Base-by-base conservation (phyloP, 2,797 vertebrate genomes). In the Sternotherus odoratus region DNA sequence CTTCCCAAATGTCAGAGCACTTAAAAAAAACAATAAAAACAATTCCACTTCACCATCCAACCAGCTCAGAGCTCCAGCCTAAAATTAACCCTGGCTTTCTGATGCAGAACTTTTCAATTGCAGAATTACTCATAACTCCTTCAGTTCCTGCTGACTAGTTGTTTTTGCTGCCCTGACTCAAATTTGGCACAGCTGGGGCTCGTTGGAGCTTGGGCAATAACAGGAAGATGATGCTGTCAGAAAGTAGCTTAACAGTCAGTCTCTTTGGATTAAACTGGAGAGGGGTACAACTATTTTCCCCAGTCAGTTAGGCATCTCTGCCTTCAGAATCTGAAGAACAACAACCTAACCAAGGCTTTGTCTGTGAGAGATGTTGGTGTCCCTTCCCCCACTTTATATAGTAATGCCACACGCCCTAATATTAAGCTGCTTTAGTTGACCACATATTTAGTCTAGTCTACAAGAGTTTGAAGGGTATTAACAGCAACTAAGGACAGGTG, bases 41-140 rank as follows among this genome's bases (percentile, higher is more conserved):
- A 53, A 54, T 69, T 89, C 85, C 74, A 60, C 54, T 74, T 82
- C 66, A 92, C 94, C 81, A 9, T 82, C 88, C 93, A 78, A 36
- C 93, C 95, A 97, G 91, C 92, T 95, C 96, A 95, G 92, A 95
- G 53, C 7, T 88, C 92, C 50, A 91, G 81, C 43, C 89, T 60
- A n/a, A 88, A 95, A 91, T 95, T 97, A 97, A 97, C 94, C 95
- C 93, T 90, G 91, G 82, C 78, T 95, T 95, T 94, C 86, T 94
- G 85, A 95, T 96, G 89, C 94, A 93, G 94, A 95, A 43, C 83
- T 93, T 84, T 88, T 92, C 85, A 50, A 24, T 83, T 88, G 91
- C 87, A 94, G 92, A 97, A 97, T 97, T 96, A 93, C 92, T 95
- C 94, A 56, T 96, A 97, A 97, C 95, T 97, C 96, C 93, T 94